These are phyloP conservation scores for Notarius quadriscutis DNA, from an alignment of 2,113 vertebrate genomes.

Conservation along the genomic window DNA sequence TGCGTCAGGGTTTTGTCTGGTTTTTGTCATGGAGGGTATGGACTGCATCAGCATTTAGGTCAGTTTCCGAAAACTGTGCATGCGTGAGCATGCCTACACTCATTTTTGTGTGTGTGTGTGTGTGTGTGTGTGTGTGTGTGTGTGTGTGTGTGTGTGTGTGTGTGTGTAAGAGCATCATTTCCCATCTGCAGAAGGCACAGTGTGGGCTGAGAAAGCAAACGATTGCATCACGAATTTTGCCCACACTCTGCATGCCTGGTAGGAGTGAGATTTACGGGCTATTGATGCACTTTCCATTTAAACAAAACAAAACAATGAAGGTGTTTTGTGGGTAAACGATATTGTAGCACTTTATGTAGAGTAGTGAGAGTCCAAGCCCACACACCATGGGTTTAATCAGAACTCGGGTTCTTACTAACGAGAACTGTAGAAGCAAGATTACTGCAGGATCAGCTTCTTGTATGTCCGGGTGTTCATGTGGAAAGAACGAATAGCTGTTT, in stretches of 20 bases:
- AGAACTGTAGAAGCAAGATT: neutral
- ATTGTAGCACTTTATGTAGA: neutral
- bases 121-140: constrained; percentile 56
- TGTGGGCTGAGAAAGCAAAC: constrained; percentile 61
- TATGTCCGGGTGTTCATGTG: neutral
- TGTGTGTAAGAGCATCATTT: constrained; percentile 45
- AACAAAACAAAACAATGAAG: neutral
- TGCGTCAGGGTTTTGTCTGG: constrained; percentile 48
- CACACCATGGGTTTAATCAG: neutral
- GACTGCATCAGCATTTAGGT: constrained; percentile 17
- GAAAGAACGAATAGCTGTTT: neutral
- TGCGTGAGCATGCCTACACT: constrained; percentile 60
- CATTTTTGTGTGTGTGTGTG: constrained; percentile 60
- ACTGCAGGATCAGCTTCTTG: neutral
- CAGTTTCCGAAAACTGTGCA: constrained; percentile 56
- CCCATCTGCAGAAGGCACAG: constrained; percentile 62
- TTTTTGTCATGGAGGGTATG: constrained; percentile 23
- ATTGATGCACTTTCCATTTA: constrained; percentile 47
- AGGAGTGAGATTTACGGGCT: neutral
- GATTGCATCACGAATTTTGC: constrained; percentile 44
- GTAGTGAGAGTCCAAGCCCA: neutral
- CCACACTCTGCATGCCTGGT: constrained; percentile 1
- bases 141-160: constrained; percentile 52
- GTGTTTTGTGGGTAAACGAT: neutral
- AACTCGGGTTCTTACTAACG: neutral